These are phyloP conservation scores for Papilio aristodemus DNA, from an alignment of 1,140 invertebrate species.

Conservation along the genomic window DNA sequence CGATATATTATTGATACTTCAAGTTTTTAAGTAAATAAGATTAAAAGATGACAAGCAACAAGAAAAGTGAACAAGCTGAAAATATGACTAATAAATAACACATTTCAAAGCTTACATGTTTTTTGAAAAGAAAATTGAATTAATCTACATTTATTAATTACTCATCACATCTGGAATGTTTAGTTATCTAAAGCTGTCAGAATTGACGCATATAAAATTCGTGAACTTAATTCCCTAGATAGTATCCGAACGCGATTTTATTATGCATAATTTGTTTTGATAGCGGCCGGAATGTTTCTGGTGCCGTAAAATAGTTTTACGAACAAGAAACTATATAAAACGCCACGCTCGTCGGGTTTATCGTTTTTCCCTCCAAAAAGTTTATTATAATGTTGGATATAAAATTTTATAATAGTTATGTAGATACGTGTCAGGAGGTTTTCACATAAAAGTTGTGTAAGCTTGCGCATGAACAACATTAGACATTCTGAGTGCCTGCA, in stretches of 20 bases:
- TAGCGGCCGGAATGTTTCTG: slow-evolving; percentile 49
- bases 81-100: no score
- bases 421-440: neutral
- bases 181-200: slow-evolving; percentile 1
- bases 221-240: slow-evolving; percentile 10
- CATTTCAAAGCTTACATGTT: no score
- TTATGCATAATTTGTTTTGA: slow-evolving; percentile 42
- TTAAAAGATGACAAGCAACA: no score
- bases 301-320: slow-evolving; percentile 64
- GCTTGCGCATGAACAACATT: neutral
- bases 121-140: no score
- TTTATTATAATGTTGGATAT: slow-evolving; percentile 11
- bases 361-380: slow-evolving; percentile 47
- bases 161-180: neutral
- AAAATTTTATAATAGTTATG: slow-evolving; percentile 2
- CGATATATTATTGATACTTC: neutral
- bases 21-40: no score
- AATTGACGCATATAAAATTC: slow-evolving; percentile 14
- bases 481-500: neutral
- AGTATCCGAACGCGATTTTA: slow-evolving; percentile 17
- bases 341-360: slow-evolving; percentile 48
- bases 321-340: slow-evolving; percentile 42
- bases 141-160: neutral
- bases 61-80: no score
- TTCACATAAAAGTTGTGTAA: neutral